phyloP scores from a whole-genome alignment of 1,140 invertebrate species.

The Trachelipus rathkii region DNA sequence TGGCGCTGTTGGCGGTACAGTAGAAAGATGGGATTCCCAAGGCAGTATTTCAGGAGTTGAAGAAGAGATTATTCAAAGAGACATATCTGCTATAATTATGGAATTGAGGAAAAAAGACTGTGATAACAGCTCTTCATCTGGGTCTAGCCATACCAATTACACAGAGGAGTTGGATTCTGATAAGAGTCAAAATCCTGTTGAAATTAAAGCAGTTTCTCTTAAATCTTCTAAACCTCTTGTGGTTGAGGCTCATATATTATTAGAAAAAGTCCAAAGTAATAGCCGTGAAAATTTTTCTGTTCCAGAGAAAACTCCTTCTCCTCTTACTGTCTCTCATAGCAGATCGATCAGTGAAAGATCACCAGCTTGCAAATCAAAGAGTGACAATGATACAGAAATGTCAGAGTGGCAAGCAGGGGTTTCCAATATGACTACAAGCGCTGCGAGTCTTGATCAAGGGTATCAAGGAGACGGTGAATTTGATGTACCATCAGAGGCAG shows the following conservation, averaged over 20 bases:
- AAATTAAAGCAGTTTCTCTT: background rate
- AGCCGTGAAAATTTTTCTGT: slow-evolving; percentile 24
- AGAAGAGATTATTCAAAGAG: slow-evolving; percentile 36
- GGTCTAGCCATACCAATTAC: slow-evolving; percentile 28
- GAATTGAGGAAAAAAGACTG: slow-evolving; percentile 34
- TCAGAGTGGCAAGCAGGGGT: slow-evolving; percentile 20
- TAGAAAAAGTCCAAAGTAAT: slow-evolving; percentile 14
- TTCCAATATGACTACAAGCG: slow-evolving; percentile 40
- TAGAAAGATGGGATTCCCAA: slow-evolving; percentile 32
- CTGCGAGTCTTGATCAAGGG: slow-evolving; percentile 41
- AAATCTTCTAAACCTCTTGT: background rate
- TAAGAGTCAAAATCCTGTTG: background rate
- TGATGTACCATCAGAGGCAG: slow-evolving; percentile 41
- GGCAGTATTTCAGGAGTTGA: slow-evolving; percentile 27
- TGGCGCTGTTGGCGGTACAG: background rate
- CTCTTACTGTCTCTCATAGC: slow-evolving; percentile 12
- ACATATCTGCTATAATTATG: slow-evolving; percentile 41
- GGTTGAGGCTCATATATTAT: background rate
- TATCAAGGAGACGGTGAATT: slow-evolving; percentile 44
- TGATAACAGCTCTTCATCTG: slow-evolving; percentile 31
- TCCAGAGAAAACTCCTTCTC: slow-evolving; percentile 23
- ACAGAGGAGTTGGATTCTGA: slow-evolving; percentile 26
- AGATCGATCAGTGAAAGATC: slow-evolving; percentile 21
- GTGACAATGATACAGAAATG: slow-evolving; percentile 13
- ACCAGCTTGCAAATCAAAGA: slow-evolving; percentile 17